These are phyloP conservation scores for Platysternon megacephalum DNA, from an alignment of 2,113 vertebrate genomes.

Conservation along the genomic window DNA sequence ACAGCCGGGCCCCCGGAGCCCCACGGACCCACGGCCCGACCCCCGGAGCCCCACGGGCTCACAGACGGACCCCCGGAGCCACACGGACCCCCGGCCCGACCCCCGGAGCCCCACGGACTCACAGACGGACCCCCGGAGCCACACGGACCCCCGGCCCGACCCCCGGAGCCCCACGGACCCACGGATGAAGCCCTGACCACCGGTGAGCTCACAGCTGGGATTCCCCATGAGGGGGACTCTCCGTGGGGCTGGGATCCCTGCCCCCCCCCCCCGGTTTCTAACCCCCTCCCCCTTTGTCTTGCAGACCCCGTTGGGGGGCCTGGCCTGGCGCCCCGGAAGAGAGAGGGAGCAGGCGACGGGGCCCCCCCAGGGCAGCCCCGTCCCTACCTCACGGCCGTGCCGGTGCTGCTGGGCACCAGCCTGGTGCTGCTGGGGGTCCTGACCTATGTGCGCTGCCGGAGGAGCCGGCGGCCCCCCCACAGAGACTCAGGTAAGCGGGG, in stretches of 20 bases:
- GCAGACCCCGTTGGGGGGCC: not conserved
- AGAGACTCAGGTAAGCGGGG: not conserved
- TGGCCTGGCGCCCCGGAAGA: not conserved
- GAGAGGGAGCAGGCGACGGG: not conserved
- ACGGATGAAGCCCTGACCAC: not conserved
- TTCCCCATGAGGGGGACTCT: no score
- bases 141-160: no score
- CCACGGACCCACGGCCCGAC: not conserved
- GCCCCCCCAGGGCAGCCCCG: not conserved
- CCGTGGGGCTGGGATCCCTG: no score
- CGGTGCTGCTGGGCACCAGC: not conserved
- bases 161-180: no score
- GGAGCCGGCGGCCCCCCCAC: not conserved
- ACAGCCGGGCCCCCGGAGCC: not conserved
- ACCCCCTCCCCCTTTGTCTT: not conserved
- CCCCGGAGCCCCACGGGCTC: not conserved
- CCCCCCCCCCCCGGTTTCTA: not conserved
- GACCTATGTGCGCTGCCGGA: not conserved
- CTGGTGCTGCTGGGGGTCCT: not conserved
- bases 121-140: no score
- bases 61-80: no score
- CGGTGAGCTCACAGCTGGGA: not conserved
- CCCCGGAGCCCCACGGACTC: not conserved
- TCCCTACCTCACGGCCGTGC: not conserved
- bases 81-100: not conserved